A percentile compares a stretch with the other conserved stretches of the same genome.
Evolutionary conservation across 2,797 vertebrate species (phyloP).

Genomic region (Parauchenoglanis punctatus): DNA sequence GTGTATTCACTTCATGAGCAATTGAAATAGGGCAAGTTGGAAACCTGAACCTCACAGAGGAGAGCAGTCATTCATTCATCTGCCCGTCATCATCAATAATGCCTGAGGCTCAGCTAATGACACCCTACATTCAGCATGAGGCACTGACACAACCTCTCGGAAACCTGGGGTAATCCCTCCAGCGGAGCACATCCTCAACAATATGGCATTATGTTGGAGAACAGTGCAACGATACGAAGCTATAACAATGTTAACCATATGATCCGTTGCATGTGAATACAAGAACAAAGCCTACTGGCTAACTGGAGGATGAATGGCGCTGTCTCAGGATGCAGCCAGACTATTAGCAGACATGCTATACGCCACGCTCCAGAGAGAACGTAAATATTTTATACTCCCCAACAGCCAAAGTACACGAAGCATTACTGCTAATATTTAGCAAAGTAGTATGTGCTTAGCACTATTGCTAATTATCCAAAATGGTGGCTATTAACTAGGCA

Average conservation of each 20-base stretch:
- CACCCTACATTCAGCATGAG: slow-evolving; percentile 12
- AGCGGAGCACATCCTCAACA: slow-evolving; percentile 5
- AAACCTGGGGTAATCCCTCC: slow-evolving; percentile 15
- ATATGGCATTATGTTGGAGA: slow-evolving; percentile 4
- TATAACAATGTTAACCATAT: background rate
- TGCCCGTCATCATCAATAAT: slow-evolving; percentile 60
- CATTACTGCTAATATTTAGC: slow-evolving; percentile 16
- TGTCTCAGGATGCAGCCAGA: slow-evolving; percentile 15
- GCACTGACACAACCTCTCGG: background rate
- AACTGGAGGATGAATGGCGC: background rate
- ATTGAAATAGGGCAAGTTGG: slow-evolving; percentile 33
- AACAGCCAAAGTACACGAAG: slow-evolving; percentile 15
- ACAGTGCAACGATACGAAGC: background rate
- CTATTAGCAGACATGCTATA: slow-evolving; percentile 33
- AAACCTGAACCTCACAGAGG: slow-evolving; percentile 30
- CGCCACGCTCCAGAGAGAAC: background rate
- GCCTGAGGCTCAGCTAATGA: slow-evolving; percentile 44
- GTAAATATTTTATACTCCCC: slow-evolving; percentile 32
- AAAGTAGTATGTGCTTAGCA: background rate
- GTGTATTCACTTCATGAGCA: slow-evolving; percentile 17
- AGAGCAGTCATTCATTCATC: slow-evolving; percentile 18
- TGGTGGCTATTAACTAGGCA: background rate
- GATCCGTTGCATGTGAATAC: background rate
- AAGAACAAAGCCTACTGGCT: slow-evolving; percentile 13
- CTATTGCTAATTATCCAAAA: slow-evolving; percentile 6